Evolutionary conservation across 2,888 invertebrate species (phyloP), one percentile per base, ranked within the genome.

Genomic region (Papilio demoleus): DNA sequence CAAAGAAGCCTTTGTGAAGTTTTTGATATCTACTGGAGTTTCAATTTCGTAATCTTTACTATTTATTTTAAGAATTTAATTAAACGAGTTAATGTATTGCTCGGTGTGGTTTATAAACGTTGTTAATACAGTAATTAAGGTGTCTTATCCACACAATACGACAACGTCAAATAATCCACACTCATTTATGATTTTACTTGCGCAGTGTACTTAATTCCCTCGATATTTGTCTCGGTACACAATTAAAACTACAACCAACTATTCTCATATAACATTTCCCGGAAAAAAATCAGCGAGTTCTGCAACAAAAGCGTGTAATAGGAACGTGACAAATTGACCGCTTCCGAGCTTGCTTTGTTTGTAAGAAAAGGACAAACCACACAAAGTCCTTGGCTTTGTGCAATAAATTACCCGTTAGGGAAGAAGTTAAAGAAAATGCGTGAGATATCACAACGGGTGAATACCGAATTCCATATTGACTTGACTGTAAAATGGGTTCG

Each of bases 341-440:
- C 63, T 50, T 38, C 34, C 63, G 63, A 24, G 47, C 47, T 63
- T 36, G 47, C 36, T 63, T 50, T 50, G 50, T 63, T 63, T 50
- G 50, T 9, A 50, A 24, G 22, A 63, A 50, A 36, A 50, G 24
- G n/a, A 50, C 53, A 50, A 63, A 36, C 36, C 50, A 22, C 38
- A 63, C 53, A 45, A 62, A 31, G 19, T n/a, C 24, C 38, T 40
- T 27, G 40, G 61, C 24, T 42, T 61, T 42, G 22, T 61, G 61
- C 27, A 61, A 42, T 42, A 61, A 40, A 61, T 61, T 42, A 27
- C 8, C 42, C 61, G 14, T 61, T 31, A 61, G 42, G 27, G 14
- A n/a, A 42, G 24, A 42, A 61, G 22, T 14, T 42, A 27, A 14
- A 42, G 8, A 40, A 42, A 61, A 42, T 38, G 40, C n/a, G 27